Evolutionary conservation across 2,797 vertebrate genomes (phyloP).

Genomic region (Nannoperca australis): DNA sequence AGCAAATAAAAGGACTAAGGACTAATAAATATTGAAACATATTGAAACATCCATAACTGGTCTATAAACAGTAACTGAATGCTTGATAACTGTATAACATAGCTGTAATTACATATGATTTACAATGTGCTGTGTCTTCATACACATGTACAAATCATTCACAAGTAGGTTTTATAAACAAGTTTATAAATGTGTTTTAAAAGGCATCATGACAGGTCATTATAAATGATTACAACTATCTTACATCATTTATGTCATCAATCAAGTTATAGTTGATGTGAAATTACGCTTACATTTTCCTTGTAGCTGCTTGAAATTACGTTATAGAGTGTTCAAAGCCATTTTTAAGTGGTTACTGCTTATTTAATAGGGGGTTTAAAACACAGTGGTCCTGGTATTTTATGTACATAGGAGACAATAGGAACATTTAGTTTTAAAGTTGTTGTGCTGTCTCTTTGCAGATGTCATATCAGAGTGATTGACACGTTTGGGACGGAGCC

Average conservation of each 20-base stretch:
- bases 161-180: background rate
- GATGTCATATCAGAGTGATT: constrained; percentile 95
- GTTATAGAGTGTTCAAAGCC: background rate
- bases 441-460: constrained; percentile 63
- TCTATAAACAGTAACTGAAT: background rate
- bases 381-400: background rate
- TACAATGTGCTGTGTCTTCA: background rate
- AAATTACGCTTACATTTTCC: background rate
- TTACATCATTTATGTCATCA: background rate
- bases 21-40: too few relatives aligned
- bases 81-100: background rate
- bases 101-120: constrained; percentile 7
- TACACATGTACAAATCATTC: background rate
- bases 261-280: background rate
- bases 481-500: constrained; percentile 98
- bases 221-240: too few relatives aligned
- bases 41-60: background rate
- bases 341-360: background rate
- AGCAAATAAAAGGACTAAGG: background rate
- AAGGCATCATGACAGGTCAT: background rate
- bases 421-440: background rate
- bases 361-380: background rate
- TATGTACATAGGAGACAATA: background rate
- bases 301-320: background rate
- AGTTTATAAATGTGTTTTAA: background rate